phyloP scores from a whole-genome alignment of 2,797 vertebrate species.

The Toxotes lorentzi region DNA sequence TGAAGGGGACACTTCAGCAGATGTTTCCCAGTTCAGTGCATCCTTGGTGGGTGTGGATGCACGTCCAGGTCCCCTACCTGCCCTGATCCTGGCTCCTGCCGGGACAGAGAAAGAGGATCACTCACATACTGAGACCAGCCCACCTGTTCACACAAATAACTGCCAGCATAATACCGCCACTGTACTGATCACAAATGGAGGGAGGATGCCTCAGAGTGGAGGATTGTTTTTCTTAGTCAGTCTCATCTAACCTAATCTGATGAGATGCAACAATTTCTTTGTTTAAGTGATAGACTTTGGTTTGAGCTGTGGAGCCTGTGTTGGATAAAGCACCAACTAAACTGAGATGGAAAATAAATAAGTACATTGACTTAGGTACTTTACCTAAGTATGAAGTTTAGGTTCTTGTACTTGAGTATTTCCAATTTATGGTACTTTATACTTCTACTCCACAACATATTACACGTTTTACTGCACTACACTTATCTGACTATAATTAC shows the following conservation, averaged over 20 bases:
- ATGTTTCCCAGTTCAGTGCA: constrained; percentile 82
- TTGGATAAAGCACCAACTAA: constrained; percentile 8
- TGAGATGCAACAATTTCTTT: background rate
- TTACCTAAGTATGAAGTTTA: background rate
- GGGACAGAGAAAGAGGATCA: constrained; percentile 81
- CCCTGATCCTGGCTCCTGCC: constrained; percentile 81
- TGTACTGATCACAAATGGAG: constrained; percentile 38
- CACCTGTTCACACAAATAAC: constrained; percentile 78
- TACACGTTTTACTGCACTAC: background rate
- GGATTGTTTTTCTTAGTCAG: constrained; percentile 4
- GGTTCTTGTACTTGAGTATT: background rate
- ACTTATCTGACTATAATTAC: background rate
- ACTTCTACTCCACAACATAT: background rate
- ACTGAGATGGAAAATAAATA: background rate
- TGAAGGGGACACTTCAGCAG: constrained; percentile 73
- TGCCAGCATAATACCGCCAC: constrained; percentile 70
- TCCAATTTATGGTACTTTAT: background rate
- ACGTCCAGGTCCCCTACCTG: constrained; percentile 79
- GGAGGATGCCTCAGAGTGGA: constrained; percentile 16
- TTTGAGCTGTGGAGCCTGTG: background rate
- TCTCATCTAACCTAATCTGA: background rate
- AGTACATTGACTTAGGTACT: background rate
- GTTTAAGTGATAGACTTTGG: background rate
- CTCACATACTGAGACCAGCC: constrained; percentile 72
- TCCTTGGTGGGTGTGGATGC: constrained; percentile 73